Evolutionary conservation across 2,113 vertebrate genomes (phyloP).

Genomic region (Enhydra lutris): DNA sequence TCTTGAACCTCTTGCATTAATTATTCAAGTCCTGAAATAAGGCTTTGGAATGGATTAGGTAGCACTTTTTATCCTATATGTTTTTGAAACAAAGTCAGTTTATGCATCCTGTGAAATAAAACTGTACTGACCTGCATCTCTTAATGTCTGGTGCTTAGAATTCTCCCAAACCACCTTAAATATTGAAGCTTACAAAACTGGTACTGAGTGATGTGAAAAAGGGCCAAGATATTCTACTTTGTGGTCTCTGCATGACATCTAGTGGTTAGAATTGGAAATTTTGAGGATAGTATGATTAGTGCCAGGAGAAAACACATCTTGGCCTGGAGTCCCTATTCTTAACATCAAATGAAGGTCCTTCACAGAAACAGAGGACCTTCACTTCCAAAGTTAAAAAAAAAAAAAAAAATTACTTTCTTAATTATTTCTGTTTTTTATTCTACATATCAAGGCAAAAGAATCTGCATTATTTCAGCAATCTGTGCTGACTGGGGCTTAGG

Average conservation of each 20-base stretch:
- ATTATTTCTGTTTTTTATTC: not conserved
- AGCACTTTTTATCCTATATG: not conserved
- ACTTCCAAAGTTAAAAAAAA: not conserved
- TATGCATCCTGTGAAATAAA: not conserved
- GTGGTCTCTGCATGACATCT: slow-evolving; percentile 69
- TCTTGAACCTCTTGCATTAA: not conserved
- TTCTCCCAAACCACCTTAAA: slow-evolving; percentile 69
- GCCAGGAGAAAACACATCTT: not conserved
- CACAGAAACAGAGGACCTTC: not conserved
- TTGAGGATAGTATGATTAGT: not conserved
- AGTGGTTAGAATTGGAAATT: slow-evolving; percentile 57
- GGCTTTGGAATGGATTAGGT: not conserved
- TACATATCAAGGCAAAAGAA: not conserved
- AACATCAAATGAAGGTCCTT: not conserved
- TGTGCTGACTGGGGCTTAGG: not conserved
- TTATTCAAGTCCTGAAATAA: not conserved
- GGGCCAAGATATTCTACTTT: not conserved
- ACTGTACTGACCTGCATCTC: not conserved
- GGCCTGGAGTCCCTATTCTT: not conserved
- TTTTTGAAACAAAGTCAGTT: not conserved
- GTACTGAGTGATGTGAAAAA: not conserved
- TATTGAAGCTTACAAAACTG: not conserved
- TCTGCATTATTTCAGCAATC: not conserved
- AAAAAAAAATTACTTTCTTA: not conserved
- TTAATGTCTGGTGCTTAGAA: not conserved